Evolutionary conservation across 2,888 invertebrate genomes (phyloP).

Genomic region (Sussaba pulchella): DNA sequence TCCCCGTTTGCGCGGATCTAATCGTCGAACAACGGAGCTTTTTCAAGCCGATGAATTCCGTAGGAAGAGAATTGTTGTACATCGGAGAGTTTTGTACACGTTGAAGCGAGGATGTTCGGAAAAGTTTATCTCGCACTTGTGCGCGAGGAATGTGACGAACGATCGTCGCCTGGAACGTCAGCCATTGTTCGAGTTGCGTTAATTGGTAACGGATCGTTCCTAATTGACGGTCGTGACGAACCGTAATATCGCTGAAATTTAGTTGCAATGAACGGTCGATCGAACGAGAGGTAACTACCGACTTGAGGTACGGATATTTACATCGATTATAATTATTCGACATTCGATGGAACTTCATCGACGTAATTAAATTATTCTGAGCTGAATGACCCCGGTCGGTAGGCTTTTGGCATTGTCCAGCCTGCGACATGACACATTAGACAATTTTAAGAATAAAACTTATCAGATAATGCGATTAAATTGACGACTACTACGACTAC

Average conservation of each 20-base stretch:
- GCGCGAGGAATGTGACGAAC: background rate
- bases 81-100: slow-evolving; percentile 12
- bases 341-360: slow-evolving; percentile 1
- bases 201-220: slow-evolving; percentile 55
- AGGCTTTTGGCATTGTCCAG: no score
- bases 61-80: slow-evolving; percentile 16
- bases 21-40: slow-evolving; percentile 32
- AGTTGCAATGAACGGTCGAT: slow-evolving; percentile 2
- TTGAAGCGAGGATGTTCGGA: background rate
- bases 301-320: slow-evolving; percentile 1
- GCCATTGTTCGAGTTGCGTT: slow-evolving; percentile 39
- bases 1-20: no score
- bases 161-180: background rate
- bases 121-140: slow-evolving; percentile 17
- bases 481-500: no score
- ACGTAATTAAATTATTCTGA: slow-evolving; percentile 16
- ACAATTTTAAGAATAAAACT: no score
- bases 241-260: slow-evolving; percentile 17
- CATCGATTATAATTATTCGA: slow-evolving; percentile 37
- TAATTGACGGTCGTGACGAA: slow-evolving; percentile 27
- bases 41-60: slow-evolving; percentile 23
- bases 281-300: background rate
- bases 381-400: no score
- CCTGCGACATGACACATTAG: no score
- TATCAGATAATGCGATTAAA: no score